Evolutionary conservation across 2,888 invertebrate species (phyloP), one percentile per base, ranked within the genome.

Genomic region (Bombylius major): DNA sequence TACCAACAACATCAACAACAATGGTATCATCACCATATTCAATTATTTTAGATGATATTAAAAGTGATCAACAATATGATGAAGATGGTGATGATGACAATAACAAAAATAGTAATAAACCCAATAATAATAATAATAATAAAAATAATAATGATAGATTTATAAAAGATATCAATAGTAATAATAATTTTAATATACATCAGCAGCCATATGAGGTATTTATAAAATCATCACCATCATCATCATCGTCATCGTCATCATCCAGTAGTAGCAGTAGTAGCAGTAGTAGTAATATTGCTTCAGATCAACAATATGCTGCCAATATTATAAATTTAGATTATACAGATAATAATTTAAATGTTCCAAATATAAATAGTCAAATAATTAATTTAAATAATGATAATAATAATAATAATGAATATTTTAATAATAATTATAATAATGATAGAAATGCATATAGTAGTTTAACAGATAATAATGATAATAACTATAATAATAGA

Each of bases 301-400:
- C 23, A 23, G 23, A 23, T 23, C 23, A 23, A 23, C 23, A 56
- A 53, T 39, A 46, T 54, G 53, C 54, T 56, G 58, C 42, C 50
- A 23, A 23, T 23, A 23, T 23, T 23, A 23, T 23, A 23, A 23
- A 23, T 23, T 23, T 23, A 23, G 23, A 23, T 23, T 23, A 23
- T 23, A 23, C 23, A 23, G 46, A 52, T 53, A 56, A 59, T 62
- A 65, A 65, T 65, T 68, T 65, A 67, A 67, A 68, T 69, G 70
- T 72, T 71, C 70, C 72, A 70, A 72, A 71, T 69, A 56, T 62
- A 65, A 69, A 70, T 71, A 72, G 70, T 71, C 71, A 69, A 69
- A 67, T 66, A 69, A 62, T 57, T 65, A 67, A 67, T 63, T 66
- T 66, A 63, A 60, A 63, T 60, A 56, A 55, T 55, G 52, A 52